These are phyloP conservation scores for Andrena flavipes DNA, from an alignment of 2,888 invertebrate genomes.

Conservation along the genomic window DNA sequence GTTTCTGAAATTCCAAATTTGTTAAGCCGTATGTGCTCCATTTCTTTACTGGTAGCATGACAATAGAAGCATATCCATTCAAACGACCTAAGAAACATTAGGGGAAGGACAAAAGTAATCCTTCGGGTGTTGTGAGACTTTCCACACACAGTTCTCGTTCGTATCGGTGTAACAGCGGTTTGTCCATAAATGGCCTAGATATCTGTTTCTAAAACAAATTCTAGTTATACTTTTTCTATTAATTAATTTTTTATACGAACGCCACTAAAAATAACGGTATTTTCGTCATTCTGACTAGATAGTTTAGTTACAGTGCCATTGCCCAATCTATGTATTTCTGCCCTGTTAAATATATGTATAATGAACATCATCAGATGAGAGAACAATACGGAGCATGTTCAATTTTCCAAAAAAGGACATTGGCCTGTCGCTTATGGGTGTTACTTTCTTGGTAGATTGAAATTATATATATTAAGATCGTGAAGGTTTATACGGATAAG, in stretches of 20 bases:
- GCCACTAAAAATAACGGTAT: constrained; percentile 71
- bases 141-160: constrained; percentile 28
- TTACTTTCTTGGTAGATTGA: constrained; percentile 75
- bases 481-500: constrained; percentile 63
- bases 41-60: constrained; percentile 53
- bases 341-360: constrained; percentile 49
- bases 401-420: constrained; percentile 58
- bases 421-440: constrained; percentile 62
- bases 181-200: constrained; percentile 69
- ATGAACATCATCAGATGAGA: constrained; percentile 51
- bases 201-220: constrained; percentile 53
- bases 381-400: constrained; percentile 39
- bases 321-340: constrained; percentile 67
- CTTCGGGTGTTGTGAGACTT: constrained; percentile 46
- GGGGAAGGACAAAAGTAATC: constrained; percentile 21
- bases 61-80: constrained; percentile 68
- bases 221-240: constrained; percentile 73
- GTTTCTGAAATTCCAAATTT: constrained; percentile 8
- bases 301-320: constrained; percentile 80
- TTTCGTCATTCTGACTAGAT: constrained; percentile 73
- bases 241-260: constrained; percentile 73
- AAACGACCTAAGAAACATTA: constrained; percentile 68
- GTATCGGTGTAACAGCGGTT: constrained; percentile 40
- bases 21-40: constrained; percentile 12
- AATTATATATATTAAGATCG: constrained; percentile 69